Evolutionary conservation across 2,113 vertebrate species (phyloP), one percentile per base, ranked within the genome.

Genomic region (Hylia prasina): DNA sequence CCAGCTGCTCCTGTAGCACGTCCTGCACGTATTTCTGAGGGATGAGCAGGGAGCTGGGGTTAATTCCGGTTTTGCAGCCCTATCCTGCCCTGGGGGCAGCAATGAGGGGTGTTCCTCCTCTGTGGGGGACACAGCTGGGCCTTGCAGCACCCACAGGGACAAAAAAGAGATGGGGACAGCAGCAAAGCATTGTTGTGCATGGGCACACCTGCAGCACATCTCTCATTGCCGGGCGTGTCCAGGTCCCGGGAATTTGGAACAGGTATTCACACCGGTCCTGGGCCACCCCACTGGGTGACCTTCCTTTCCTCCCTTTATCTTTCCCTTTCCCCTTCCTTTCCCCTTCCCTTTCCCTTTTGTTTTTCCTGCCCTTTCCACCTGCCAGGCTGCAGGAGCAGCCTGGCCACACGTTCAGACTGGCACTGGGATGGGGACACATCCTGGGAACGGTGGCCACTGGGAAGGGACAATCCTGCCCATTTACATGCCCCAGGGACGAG

Each of bases 1-100:
- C 98, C 96, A 99, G 98, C 96, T 99, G 98, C 97, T 99, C 99
- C 11, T 99, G 99, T 33, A 99, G 96, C 75, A 99, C 97, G 69
- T 99, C 98, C 97, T 99, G 99, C 75, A 99, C 99, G 19, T 99
- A 99, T 98, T 99, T 99, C 99, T 99, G 98, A 51, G 44, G 84
- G 88, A 40, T 40, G 16, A 47, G 40, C 80, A 51, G 65, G 40
- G 63, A 82, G 60, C 27, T 16, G 86, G 18, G 13, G 2, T 86
- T 8, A 39, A 4, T 22, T 9, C 3, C 1, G 8, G 30, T 16
- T 19, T 25, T 54, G 5, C 79, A 42, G 76, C 82, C 30, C 22
- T 12, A n/a, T 17, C 18, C 56, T 9, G 22, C 82, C 61, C 47
- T 15, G 2, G 16, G 40, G 56, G 31, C n/a, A 31, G 64, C 45